phyloP scores from a whole-genome alignment of 2,888 invertebrate species.

The Vesta saturnalis region DNA sequence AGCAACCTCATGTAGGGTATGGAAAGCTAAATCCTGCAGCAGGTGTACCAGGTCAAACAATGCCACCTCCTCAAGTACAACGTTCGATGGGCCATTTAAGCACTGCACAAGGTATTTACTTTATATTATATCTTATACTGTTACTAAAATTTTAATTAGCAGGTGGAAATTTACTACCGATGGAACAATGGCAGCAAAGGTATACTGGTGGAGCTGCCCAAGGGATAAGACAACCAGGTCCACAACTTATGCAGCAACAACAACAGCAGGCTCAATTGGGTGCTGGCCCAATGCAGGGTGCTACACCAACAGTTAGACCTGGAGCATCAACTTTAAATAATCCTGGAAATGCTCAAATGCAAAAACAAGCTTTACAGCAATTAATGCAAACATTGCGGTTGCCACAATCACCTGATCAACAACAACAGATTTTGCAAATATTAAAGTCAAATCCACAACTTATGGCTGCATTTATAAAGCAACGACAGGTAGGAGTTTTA shows the following conservation, averaged over 20 bases:
- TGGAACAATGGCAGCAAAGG: slow-evolving; percentile 67
- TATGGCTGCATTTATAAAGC: slow-evolving; percentile 95
- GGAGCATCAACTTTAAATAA: slow-evolving; percentile 44
- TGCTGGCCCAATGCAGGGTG: slow-evolving; percentile 56
- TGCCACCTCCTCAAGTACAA: slow-evolving; percentile 70
- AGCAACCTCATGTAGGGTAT: slow-evolving; percentile 74
- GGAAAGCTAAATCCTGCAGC: slow-evolving; percentile 63
- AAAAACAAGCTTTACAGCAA: slow-evolving; percentile 80
- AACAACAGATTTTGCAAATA: slow-evolving; percentile 88
- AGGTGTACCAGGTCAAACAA: slow-evolving; percentile 63
- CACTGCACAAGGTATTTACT: slow-evolving; percentile 59
- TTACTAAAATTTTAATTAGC: slow-evolving; percentile 38
- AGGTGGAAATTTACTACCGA: slow-evolving; percentile 65
- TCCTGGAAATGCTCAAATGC: slow-evolving; percentile 58
- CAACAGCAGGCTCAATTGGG: slow-evolving; percentile 49
- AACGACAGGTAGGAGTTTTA: slow-evolving; percentile 69
- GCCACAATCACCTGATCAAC: slow-evolving; percentile 91
- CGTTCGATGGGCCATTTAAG: slow-evolving; percentile 58
- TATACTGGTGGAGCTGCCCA: slow-evolving; percentile 62
- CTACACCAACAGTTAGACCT: slow-evolving; percentile 39
- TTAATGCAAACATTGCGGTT: slow-evolving; percentile 90
- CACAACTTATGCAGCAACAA: slow-evolving; percentile 62
- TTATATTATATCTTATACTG: background rate
- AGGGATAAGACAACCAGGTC: slow-evolving; percentile 63
- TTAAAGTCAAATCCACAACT: slow-evolving; percentile 93